Conservation (phyloP, 2,888 invertebrate species). For the Tinea semifulvella region DNA sequence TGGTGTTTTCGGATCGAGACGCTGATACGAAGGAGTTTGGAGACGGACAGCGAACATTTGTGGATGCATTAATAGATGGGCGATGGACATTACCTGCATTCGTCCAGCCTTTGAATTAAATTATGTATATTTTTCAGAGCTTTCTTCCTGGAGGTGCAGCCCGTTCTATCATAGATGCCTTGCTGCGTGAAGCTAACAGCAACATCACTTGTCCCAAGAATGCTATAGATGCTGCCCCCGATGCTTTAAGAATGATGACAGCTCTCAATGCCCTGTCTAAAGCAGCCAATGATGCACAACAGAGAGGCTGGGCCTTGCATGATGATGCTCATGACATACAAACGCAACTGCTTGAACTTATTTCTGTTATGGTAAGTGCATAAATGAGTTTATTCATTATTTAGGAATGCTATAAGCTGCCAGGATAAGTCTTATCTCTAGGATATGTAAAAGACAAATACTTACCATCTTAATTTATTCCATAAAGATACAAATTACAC, state of each 20-base stretch:
- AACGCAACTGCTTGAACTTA: constrained; percentile 83
- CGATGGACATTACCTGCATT: too few relatives aligned
- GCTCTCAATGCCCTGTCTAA: constrained; percentile 86
- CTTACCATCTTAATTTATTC: too few relatives aligned
- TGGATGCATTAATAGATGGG: too few relatives aligned
- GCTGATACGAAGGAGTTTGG: too few relatives aligned
- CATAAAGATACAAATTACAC: too few relatives aligned
- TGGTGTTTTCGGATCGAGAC: too few relatives aligned
- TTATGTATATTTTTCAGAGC: constrained; percentile 39
- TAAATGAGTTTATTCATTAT: too few relatives aligned
- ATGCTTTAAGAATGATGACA: constrained; percentile 82
- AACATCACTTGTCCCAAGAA: constrained; percentile 64
- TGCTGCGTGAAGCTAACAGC: constrained; percentile 54
- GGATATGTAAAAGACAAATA: too few relatives aligned
- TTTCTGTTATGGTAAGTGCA: constrained; percentile 80
- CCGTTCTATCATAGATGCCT: constrained; percentile 53
- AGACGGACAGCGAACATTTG: too few relatives aligned
- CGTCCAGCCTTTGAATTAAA: too few relatives aligned
- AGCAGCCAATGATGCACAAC: constrained; percentile 94
- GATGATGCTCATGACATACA: constrained; percentile 92
- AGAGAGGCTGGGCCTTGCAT: constrained; percentile 94
- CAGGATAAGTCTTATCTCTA: too few relatives aligned
- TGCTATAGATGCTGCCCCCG: constrained; percentile 83
- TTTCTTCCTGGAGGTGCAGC: constrained; percentile 58
- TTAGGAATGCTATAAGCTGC: too few relatives aligned